A percentile compares a stretch with the other conserved stretches of the same genome.
Evolutionary conservation across 2,888 invertebrate genomes (phyloP).

Genomic region (Bugula neritina): DNA sequence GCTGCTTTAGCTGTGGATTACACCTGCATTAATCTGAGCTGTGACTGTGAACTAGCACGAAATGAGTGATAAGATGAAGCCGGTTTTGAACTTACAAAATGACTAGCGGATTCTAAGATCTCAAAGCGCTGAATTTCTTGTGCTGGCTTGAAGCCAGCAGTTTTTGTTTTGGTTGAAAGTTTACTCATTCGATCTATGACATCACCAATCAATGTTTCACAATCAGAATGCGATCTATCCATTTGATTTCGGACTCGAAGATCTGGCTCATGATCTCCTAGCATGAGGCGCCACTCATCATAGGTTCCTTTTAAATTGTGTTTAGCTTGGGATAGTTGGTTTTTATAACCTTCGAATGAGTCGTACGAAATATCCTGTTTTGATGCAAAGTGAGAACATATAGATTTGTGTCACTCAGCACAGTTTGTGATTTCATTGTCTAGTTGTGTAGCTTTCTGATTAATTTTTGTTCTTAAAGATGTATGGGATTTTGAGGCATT

Average conservation of each 20-base stretch:
- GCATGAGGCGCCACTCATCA: constrained; percentile 6
- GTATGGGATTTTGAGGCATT: not conserved
- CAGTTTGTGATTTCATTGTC: constrained; percentile 2
- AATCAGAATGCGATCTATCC: not conserved
- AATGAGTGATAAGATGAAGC: constrained; percentile 4
- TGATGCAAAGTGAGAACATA: not conserved
- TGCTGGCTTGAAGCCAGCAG: not conserved
- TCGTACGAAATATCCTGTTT: not conserved
- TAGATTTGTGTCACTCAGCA: not conserved
- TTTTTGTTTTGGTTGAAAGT: not conserved
- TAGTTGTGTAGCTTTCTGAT: not conserved
- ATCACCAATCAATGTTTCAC: constrained; percentile 3
- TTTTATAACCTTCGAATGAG: constrained; percentile 7
- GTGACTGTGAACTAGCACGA: constrained; percentile 13
- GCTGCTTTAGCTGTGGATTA: constrained; percentile 1
- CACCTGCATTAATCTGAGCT: constrained; percentile 19
- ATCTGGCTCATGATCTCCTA: not conserved
- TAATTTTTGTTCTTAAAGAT: not conserved
- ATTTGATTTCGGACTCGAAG: not conserved
- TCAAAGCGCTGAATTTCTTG: not conserved
- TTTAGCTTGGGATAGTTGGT: not conserved
- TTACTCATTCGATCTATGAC: constrained; percentile 7
- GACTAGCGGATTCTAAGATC: not conserved
- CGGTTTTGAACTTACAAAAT: not conserved
- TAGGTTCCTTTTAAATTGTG: constrained; percentile 3